Evolutionary conservation across 1,140 invertebrate genomes (phyloP), one percentile per base, ranked within the genome.

Genomic region (Drosophila cardini): DNA sequence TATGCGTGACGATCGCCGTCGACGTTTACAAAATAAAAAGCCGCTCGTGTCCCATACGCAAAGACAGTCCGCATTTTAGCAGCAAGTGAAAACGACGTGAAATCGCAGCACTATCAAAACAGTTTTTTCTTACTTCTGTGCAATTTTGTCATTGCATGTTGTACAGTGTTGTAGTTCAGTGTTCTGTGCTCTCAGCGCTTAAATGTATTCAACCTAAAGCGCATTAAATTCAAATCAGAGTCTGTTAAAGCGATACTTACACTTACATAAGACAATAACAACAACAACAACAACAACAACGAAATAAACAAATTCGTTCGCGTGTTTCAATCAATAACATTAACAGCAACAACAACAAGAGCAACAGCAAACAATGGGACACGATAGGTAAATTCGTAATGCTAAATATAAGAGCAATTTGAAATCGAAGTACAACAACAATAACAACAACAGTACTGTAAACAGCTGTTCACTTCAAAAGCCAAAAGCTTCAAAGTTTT

Each of bases 311-410:
- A 76, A 76, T 78, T 72, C 50, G 40, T 6, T 32, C 55, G 71
- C 71, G 63, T 76, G 70, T 45, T 60, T 36, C 26, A 58, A 77
- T 50, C 74, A 63, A 60, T 26, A 26, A 26, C 21, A 86, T 85
- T 78, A 75, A 34, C 61, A 62, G 36, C 67, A 69, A 86, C 0
- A 26, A 26, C 74, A 67, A 60, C 21, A 26, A 26, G 0, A 86
- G 81, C 72, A 75, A 38, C 61, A 62, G 36, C 67, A 75, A 4
- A 86, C n/a, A 82, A 86, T 86, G 82, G 82, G 61, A 63, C 80
- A 63, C 83, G 71, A 86, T 75, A 86, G 82, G 82, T 86, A 86
- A 76, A 75, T 75, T 64, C 34, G 30, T 68, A 48, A 43, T 46
- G 63, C 50, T 50, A 48, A 46, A 78, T 40, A 40, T 13, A 67